Conservation (phyloP, 2,888 invertebrate species). For the Habroteleia sp. region DNA sequence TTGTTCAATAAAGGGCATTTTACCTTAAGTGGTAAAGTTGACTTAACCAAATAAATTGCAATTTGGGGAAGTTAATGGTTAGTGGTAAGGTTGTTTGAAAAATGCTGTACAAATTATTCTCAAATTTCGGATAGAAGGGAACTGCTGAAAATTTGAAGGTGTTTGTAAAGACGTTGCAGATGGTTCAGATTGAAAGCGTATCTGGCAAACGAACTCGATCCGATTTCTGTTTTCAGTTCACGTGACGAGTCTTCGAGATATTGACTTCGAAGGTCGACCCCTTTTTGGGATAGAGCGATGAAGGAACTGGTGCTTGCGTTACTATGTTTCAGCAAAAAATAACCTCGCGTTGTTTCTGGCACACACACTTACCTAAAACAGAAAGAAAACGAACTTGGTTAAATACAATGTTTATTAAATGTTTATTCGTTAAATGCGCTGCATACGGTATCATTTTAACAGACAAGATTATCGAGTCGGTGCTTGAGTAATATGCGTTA, state of each 20-base stretch:
- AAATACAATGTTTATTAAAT: no score
- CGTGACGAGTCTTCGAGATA: conserved; percentile 27
- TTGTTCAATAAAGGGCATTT: no score
- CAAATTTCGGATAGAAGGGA: no score
- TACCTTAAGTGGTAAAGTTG: no score
- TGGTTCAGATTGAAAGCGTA: conserved; percentile 24
- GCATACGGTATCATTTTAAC: no score
- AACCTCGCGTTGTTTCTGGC: neutral
- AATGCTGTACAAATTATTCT: no score
- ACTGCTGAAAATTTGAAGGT: no score
- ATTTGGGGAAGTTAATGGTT: no score
- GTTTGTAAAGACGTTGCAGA: conserved; percentile 14
- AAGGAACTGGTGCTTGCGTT: conserved; percentile 25
- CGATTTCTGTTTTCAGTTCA: conserved; percentile 32
- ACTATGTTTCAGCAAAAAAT: conserved; percentile 4
- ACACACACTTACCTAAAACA: conserved; percentile 50
- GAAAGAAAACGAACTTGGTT: conserved; percentile 8
- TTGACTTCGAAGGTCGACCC: conserved; percentile 38
- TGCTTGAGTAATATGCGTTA: no score
- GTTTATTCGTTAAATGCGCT: neutral
- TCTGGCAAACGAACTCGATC: conserved; percentile 38
- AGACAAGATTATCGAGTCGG: no score
- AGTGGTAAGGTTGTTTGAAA: no score
- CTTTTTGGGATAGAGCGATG: conserved; percentile 14
- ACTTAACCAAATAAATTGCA: no score